Base-by-base conservation (phyloP, 2,797 vertebrate genomes). In the Karalla daura region DNA sequence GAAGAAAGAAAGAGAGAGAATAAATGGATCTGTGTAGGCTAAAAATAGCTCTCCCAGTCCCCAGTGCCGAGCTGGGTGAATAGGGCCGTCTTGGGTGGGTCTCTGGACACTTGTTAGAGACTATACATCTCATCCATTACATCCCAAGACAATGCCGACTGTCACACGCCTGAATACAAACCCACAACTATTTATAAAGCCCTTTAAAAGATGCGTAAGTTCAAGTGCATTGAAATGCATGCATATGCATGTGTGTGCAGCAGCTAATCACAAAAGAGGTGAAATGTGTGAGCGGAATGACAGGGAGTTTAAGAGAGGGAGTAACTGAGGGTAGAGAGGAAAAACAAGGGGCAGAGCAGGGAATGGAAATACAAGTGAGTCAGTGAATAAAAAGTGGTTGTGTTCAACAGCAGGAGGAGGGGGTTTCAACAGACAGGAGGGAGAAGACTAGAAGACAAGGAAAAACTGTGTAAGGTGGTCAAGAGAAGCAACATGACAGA, bases 41-140 rank as follows among this genome's bases (percentile, higher is more conserved):
- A 92, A 89, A 91, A 91, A 93, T 91, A 93, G 81, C 70, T 2
- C 66, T 49, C 78, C 51, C 74, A 77, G 82, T 91, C 81, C 86
- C 78, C 58, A 68, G 70, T 73, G 82, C 75, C 49, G 60, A 35
- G 62, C 75, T 76, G 82, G 69, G 89, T 91, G 91, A 93, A 93
- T 85, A 92, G 86, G 76, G 74, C 76, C 84, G 80, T 83, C 81
- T 90, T 75, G 76, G 76, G 69, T 74, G 74, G 80, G 84, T 91
- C 89, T 89, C 85, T 75, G 81, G 88, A 82, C 85, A 91, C 88
- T 91, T 88, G 88, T 91, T 92, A 88, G 77, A 91, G 79, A 89
- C 87, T 81, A 86, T 61, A 49, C 70, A 74, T 76, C 76, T 88
- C 87, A 90, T 89, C 81, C 77, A 84, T 88, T 87, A 75, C 79